Conservation (phyloP, 2,888 invertebrate species). For the Malacosoma neustria region DNA sequence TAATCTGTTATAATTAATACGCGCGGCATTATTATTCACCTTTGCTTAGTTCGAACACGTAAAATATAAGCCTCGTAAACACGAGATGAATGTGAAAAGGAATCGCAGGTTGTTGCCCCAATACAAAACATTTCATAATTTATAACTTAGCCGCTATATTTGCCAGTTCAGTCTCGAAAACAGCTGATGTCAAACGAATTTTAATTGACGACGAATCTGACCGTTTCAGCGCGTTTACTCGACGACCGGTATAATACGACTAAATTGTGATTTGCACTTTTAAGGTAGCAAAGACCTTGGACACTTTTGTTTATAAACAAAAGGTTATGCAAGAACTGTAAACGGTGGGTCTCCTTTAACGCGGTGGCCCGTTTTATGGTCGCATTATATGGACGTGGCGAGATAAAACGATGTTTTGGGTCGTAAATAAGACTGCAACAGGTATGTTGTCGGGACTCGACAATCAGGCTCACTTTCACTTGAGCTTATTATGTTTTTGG, state of each 20-base stretch:
- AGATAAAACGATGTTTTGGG: constrained; percentile 74
- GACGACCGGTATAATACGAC: constrained; percentile 37
- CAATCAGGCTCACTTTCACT: constrained; percentile 69
- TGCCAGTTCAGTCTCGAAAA: constrained; percentile 22
- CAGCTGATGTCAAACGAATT: constrained; percentile 34
- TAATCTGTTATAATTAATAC: constrained; percentile 4
- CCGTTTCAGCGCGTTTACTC: constrained; percentile 27
- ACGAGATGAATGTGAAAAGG: constrained; percentile 20
- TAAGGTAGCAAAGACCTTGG: constrained; percentile 56
- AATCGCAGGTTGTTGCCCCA: constrained; percentile 24
- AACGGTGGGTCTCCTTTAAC: constrained; percentile 43
- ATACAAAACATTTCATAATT: constrained; percentile 25
- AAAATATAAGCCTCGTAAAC: constrained; percentile 26
- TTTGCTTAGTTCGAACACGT: constrained; percentile 19
- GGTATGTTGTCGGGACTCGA: constrained; percentile 66
- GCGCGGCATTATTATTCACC: constrained; percentile 24
- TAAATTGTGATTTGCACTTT: constrained; percentile 36
- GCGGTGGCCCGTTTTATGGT: constrained; percentile 60
- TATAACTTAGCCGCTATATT: constrained; percentile 31
- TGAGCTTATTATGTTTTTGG: constrained; percentile 57
- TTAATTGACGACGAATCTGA: constrained; percentile 22
- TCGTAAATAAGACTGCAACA: constrained; percentile 74
- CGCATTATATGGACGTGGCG: constrained; percentile 63
- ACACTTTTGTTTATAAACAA: constrained; percentile 71
- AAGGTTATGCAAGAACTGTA: constrained; percentile 65